These are phyloP conservation scores for Halcyon smyrnensis DNA, from an alignment of 2,797 vertebrate genomes.

Conservation along the genomic window DNA sequence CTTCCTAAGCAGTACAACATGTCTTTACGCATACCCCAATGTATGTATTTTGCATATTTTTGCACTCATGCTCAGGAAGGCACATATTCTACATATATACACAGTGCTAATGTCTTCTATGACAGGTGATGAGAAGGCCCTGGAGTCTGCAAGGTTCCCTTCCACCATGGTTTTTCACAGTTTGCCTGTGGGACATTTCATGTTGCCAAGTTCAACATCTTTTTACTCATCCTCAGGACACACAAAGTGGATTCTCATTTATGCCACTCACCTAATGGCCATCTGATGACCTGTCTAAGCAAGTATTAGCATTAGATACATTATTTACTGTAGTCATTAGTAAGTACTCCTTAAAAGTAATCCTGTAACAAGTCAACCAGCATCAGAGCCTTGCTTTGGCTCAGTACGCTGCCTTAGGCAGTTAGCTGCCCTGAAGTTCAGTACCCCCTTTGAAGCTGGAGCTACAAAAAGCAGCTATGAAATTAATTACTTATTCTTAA, in stretches of 20 bases:
- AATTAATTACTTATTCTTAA: background rate
- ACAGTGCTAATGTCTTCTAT: background rate
- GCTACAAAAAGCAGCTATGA: background rate
- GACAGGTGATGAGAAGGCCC: background rate
- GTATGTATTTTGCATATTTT: background rate
- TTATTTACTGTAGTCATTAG: background rate
- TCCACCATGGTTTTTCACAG: background rate
- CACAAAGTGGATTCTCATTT: background rate
- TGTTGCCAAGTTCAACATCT: background rate
- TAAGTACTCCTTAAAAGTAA: background rate
- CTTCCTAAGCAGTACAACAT: background rate
- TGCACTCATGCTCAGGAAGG: background rate
- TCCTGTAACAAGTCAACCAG: background rate
- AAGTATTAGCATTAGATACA: background rate
- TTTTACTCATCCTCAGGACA: background rate
- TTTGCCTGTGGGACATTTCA: background rate
- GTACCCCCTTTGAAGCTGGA: background rate
- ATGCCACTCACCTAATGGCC: background rate
- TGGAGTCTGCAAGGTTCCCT: background rate
- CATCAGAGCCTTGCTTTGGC: accelerated
- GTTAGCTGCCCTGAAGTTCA: background rate
- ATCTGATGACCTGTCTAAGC: background rate
- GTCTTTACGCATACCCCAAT: background rate
- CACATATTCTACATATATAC: background rate
- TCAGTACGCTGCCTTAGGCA: background rate